These are phyloP conservation scores for Chiloscyllium plagiosum DNA, from an alignment of 2,113 vertebrate species.

Conservation along the genomic window DNA sequence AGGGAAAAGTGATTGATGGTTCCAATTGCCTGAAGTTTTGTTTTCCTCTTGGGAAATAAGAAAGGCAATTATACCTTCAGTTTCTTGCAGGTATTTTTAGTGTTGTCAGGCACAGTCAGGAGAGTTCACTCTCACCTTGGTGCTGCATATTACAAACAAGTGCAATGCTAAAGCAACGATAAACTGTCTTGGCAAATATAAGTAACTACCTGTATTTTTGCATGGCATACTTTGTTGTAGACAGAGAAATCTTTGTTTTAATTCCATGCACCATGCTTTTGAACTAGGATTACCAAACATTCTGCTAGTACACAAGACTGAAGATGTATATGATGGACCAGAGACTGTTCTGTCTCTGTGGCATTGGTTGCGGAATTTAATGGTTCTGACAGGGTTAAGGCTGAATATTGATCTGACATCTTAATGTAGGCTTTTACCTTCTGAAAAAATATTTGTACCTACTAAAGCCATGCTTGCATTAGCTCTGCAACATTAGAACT, in stretches of 20 bases:
- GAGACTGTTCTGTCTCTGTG: background rate
- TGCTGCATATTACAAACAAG: background rate
- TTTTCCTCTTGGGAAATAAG: background rate
- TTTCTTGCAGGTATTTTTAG: background rate
- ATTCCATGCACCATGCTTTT: background rate
- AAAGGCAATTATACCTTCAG: conserved; percentile 12
- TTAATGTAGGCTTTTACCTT: too few species aligned
- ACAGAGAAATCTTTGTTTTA: background rate
- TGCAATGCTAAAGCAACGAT: background rate
- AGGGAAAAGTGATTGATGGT: background rate
- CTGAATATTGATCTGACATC: too few species aligned
- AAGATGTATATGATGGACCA: background rate
- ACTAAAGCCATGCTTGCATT: too few species aligned
- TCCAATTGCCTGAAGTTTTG: conserved; percentile 19
- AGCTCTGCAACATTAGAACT: too few species aligned
- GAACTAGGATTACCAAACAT: background rate
- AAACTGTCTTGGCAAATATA: too few species aligned
- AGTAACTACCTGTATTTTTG: background rate
- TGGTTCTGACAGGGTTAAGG: too few species aligned
- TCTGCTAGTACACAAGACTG: background rate
- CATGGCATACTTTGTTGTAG: background rate
- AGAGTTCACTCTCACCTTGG: background rate
- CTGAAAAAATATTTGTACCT: too few species aligned
- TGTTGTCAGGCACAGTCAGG: background rate
- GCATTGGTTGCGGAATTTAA: too few species aligned